phyloP scores from a whole-genome alignment of 2,888 invertebrate species.

The Limnephilus rhombicus region DNA sequence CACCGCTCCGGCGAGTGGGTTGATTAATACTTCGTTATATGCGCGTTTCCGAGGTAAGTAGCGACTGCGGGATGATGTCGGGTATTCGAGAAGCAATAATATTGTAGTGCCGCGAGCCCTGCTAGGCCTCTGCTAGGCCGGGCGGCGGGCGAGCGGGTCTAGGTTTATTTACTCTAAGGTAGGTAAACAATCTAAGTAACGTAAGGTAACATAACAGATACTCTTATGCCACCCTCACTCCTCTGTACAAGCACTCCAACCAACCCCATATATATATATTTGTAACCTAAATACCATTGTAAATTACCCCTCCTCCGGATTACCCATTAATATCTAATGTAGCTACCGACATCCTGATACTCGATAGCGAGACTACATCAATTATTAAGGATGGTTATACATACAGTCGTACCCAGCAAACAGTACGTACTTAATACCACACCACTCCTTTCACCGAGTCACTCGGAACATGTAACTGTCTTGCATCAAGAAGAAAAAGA shows the following conservation, averaged over 20 bases:
- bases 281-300: conserved; percentile 14
- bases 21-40: conserved; percentile 36
- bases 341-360: conserved; percentile 31
- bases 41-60: conserved; percentile 56
- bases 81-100: conserved; percentile 80
- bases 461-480: background rate
- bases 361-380: conserved; percentile 33
- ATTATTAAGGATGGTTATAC: conserved; percentile 40
- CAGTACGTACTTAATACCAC: background rate
- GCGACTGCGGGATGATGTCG: conserved; percentile 67
- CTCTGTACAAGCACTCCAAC: background rate
- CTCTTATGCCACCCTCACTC: background rate
- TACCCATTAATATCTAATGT: background rate
- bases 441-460: background rate
- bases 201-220: background rate
- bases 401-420: background rate
- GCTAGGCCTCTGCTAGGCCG: conserved; percentile 26
- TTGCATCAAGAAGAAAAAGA: background rate
- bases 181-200: conserved; percentile 37
- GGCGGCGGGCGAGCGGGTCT: conserved; percentile 31
- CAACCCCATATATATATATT: background rate
- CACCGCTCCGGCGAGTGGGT: conserved; percentile 10
- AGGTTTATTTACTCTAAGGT: conserved; percentile 49
- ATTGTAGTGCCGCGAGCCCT: conserved; percentile 71
- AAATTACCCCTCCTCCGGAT: conserved; percentile 10